These are phyloP conservation scores for Bombus confusus DNA, from an alignment of 1,140 invertebrate genomes.

Conservation along the genomic window DNA sequence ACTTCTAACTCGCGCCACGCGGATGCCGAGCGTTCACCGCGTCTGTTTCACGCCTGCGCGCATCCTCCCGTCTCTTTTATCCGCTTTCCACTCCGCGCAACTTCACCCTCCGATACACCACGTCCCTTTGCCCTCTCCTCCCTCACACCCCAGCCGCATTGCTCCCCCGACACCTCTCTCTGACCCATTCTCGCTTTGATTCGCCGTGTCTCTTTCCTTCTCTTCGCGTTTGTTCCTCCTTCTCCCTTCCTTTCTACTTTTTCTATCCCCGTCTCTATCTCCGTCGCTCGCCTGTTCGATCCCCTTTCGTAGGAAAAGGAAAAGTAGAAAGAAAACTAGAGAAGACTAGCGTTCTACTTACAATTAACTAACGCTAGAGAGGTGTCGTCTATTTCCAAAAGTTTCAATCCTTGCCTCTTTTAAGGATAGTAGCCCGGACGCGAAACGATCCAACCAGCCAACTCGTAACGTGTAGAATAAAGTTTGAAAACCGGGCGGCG, in stretches of 20 bases:
- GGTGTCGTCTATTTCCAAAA: background rate
- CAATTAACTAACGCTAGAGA: background rate
- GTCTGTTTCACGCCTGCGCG: conserved; percentile 70
- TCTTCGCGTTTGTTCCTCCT: background rate
- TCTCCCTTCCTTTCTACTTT: background rate
- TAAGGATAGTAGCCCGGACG: no score
- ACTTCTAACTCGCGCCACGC: conserved; percentile 76
- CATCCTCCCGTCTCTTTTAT: conserved; percentile 23
- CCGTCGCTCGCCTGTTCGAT: background rate
- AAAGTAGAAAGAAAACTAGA: background rate
- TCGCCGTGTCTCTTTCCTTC: background rate
- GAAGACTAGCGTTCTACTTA: background rate
- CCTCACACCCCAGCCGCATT: background rate
- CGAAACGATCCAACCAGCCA: background rate
- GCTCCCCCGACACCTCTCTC: no score
- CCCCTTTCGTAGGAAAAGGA: background rate
- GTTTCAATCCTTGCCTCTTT: background rate
- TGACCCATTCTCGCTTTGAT: background rate
- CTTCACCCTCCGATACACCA: conserved; percentile 3
- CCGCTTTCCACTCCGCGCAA: background rate
- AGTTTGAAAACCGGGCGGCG: background rate
- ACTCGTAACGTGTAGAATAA: background rate
- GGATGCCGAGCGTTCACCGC: conserved; percentile 64
- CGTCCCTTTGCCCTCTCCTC: background rate
- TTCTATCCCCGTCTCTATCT: background rate